Base-by-base conservation (phyloP, 2,113 vertebrate species). In the Hydrochoerus hydrochaeris region DNA sequence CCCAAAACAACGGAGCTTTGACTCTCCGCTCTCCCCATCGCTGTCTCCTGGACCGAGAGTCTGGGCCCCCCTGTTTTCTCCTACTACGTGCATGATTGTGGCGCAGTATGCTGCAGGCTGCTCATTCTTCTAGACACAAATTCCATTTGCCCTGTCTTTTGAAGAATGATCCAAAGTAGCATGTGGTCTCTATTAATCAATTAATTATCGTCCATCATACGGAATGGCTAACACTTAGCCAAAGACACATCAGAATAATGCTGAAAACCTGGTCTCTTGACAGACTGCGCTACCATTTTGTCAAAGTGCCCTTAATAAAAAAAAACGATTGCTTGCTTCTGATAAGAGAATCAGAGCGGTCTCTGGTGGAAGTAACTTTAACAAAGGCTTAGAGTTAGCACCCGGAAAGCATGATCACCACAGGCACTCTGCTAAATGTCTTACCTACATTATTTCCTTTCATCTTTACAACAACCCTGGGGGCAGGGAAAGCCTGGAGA, bases 151-250 rank as follows among this genome's bases (percentile, higher is more conserved):
- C 32, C 9, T 84, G 52, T 67, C 90, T 92, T 87, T 80, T 75
- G 81, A 97, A 88, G 86, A 81, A 90, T 32, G 44, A 85, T 94
- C 88, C 22, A 1, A 92, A 90, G 90, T 67, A 95, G 88, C 77
- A 88, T 35, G 80, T 65, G 86, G 67, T 80, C 95, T 94, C 92
- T 94, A 73, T 88, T 98, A 90, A 83, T 75, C 86, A 57, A 84
- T 95, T 83, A 44, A 84, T 97, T 96, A 97, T 91, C 28, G 41
- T 75, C 87, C 2, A 3, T 82, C 88, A 71, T 63, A 41, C 60
- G 54, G 92, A 96, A 89, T n/a, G 91, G 38, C 80, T 92, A 78
- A 87, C 95, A 81, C 84, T 85, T 49, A 88, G 85, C 67, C 84
- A 44, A 94, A 69, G 91, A 98, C 96, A 93, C 91, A 63, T 54